A percentile compares a stretch with the other conserved stretches of the same genome.
Conservation (phyloP, 2,113 vertebrate species). For the Chaetorhynchus papuensis region DNA sequence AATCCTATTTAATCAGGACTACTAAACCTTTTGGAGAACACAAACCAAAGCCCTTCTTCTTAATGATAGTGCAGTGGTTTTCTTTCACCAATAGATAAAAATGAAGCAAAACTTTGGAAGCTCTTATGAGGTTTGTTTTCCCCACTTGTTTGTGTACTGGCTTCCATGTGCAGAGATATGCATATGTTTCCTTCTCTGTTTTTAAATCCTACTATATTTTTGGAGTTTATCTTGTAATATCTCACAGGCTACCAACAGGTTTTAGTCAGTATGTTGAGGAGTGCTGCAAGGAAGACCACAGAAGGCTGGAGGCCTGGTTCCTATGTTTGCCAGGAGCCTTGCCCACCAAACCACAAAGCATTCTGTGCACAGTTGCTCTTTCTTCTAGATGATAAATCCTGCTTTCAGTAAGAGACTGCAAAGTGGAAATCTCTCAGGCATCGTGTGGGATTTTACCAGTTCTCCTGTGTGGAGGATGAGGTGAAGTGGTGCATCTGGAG, state of each 20-base stretch:
- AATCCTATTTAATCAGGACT: neutral
- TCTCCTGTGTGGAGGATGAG: neutral
- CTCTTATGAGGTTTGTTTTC: neutral
- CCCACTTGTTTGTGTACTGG: neutral
- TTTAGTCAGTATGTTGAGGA: neutral
- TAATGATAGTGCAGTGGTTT: neutral
- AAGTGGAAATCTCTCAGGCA: neutral
- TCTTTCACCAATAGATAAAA: neutral
- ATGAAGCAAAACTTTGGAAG: neutral
- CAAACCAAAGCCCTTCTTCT: neutral
- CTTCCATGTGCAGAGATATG: neutral
- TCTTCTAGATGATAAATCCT: neutral
- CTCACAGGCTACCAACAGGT: neutral
- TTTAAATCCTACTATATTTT: neutral
- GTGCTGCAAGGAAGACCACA: neutral
- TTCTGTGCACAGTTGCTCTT: neutral
- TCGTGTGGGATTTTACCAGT: neutral
- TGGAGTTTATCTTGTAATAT: neutral
- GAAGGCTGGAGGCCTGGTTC: neutral
- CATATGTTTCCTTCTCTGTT: neutral
- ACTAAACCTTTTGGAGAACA: neutral
- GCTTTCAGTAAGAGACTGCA: neutral
- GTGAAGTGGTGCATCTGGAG: fast-evolving
- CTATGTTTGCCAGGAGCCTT: neutral
- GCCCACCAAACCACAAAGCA: neutral